Percentiles rank a stretch among this genome's conserved stretches.
Evolutionary conservation across 2,888 invertebrate species (phyloP).

Genomic region (Rutpela maculata): DNA sequence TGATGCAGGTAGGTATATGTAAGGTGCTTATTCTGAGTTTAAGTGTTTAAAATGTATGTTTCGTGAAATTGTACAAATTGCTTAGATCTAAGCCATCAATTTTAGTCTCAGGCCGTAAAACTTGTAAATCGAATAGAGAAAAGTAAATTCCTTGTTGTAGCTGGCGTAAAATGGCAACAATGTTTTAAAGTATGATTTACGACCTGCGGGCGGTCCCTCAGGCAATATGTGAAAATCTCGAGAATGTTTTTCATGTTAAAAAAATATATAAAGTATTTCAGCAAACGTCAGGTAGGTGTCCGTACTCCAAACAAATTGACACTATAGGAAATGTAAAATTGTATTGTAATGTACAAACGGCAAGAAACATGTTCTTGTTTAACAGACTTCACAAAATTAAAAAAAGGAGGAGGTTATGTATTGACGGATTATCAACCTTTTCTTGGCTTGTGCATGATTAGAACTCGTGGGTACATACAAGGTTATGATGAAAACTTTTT

Average conservation of each 20-base stretch:
- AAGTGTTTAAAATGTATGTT: constrained; percentile 5
- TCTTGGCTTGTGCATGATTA: no score
- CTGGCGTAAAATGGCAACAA: not conserved
- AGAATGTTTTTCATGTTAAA: not conserved
- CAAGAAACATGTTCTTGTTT: no score
- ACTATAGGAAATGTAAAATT: no score
- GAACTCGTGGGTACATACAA: no score
- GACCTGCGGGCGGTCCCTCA: not conserved
- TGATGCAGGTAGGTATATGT: not conserved
- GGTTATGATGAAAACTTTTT: no score
- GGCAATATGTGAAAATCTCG: not conserved
- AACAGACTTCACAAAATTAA: no score
- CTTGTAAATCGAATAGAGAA: constrained; percentile 1
- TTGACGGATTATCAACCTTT: no score
- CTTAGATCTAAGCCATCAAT: not conserved
- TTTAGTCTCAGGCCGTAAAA: not conserved
- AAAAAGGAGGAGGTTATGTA: no score
- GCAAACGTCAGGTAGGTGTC: no score
- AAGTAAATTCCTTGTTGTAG: not conserved
- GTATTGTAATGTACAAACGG: no score
- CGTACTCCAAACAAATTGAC: no score
- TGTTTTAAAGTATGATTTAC: constrained; percentile 11
- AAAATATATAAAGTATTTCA: not conserved
- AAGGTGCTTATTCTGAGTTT: not conserved
- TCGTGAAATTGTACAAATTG: not conserved